phyloP scores from a whole-genome alignment of 2,113 vertebrate species.

The Corvus moneduloides region DNA sequence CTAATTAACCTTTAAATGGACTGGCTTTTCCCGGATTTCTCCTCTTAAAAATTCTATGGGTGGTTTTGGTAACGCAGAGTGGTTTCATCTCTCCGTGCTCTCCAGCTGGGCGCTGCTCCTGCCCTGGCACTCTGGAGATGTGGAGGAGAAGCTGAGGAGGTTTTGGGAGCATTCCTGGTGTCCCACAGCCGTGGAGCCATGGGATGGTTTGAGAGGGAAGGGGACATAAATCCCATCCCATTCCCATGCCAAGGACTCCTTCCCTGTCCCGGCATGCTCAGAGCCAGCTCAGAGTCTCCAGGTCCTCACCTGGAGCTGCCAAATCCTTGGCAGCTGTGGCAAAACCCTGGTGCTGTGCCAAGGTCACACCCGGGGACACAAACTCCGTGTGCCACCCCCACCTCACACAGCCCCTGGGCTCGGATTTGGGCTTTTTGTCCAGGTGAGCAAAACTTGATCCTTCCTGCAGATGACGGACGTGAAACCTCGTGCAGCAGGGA shows the following conservation, averaged over 20 bases:
- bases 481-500: background rate
- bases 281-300: accelerated
- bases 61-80: background rate
- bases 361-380: background rate
- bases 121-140: background rate
- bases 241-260: background rate
- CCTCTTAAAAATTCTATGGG: background rate
- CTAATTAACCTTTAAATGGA: background rate
- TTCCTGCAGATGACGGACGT: accelerated
- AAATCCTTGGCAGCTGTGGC: background rate
- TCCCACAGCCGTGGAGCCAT: accelerated
- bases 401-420: accelerated
- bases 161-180: background rate
- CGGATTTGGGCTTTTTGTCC: too few relatives aligned
- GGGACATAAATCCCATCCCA: background rate
- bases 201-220: background rate
- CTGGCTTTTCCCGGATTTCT: background rate
- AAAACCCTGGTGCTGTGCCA: accelerated
- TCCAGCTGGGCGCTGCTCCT: background rate
- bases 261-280: background rate
- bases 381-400: accelerated
- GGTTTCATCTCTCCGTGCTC: background rate
- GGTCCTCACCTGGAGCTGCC: background rate
- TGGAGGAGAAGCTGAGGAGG: background rate
- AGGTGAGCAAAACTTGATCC: background rate